Percentiles rank a stretch among this genome's conserved stretches.
These are phyloP conservation scores for Microcebus ravelobensis DNA, from an alignment of 2,113 vertebrate genomes.

Conservation along the genomic window DNA sequence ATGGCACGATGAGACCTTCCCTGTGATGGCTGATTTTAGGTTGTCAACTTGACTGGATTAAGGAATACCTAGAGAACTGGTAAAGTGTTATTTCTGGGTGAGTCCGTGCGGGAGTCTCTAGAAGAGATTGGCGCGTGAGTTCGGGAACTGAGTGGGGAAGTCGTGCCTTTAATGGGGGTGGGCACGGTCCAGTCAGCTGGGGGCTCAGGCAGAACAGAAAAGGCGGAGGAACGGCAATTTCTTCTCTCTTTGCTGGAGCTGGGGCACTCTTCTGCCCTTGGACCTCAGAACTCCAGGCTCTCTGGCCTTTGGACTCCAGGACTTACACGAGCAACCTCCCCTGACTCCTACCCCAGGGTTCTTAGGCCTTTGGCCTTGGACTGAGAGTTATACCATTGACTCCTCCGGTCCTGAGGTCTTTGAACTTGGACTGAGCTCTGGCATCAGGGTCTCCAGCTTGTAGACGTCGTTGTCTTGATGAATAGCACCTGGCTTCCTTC, in stretches of 20 bases:
- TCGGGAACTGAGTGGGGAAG: neutral
- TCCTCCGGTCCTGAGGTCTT: neutral
- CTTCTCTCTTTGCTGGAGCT: neutral
- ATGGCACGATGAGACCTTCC: neutral
- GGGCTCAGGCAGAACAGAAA: neutral
- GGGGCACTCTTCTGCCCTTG: neutral
- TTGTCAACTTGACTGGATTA: neutral
- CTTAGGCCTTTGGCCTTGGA: neutral
- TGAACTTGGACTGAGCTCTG: neutral
- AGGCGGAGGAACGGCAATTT: neutral
- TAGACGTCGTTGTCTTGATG: neutral
- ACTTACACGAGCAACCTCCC: neutral
- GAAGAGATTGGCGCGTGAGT: neutral
- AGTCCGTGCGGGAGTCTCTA: neutral
- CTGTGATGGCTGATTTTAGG: neutral
- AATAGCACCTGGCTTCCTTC: neutral
- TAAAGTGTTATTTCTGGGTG: neutral
- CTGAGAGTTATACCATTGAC: neutral
- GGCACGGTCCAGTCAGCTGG: neutral
- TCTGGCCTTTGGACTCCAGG: neutral
- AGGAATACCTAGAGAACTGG: neutral
- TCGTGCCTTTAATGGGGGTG: neutral
- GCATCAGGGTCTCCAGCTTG: neutral
- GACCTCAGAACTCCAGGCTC: neutral
- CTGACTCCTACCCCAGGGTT: neutral